Base-by-base conservation (phyloP, 1,140 invertebrate genomes). In the Pseudomyrmex concolor region DNA sequence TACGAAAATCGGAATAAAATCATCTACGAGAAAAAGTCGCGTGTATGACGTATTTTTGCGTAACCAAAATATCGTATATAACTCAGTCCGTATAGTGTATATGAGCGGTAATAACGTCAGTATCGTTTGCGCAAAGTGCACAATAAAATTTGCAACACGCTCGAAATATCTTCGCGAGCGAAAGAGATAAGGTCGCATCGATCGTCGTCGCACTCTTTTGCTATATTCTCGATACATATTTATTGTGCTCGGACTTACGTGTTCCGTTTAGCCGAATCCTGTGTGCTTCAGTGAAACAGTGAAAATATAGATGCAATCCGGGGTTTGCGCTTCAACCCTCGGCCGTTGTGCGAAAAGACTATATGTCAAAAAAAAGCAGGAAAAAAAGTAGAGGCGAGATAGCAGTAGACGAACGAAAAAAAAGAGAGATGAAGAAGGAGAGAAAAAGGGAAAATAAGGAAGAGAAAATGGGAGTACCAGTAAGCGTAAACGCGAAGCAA, bases 401-500 rank as follows among this genome's bases (percentile, higher is more conserved):
- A 64, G 17, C 3, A 7, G 13, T 12, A 2, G n/a, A 45, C 45
- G 43, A 1, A 3, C 13, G 50, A 22, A 10, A 22, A 2, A n/a
- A 34, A 3, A n/a, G 12, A 59, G 12, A 70, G 66, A 34, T 5
- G 9, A 9, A 78, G 19, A n/a, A 19, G 12, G 17, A 54, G 9
- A 50, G 10, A 54, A 13, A 25, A 13, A 13, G n/a, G 12, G 17
- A 50, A 17, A 50, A 12, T n/a, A 17, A n/a, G 13, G 17, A 17
- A 64, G 77, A 59, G 57, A 22, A 57, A 76, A 82, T 51, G 59
- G 59, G 60, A 80, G 55, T 25, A 86, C 70, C 71, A 34, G 63
- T 67, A 78, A 84, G 60, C 73, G 71, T 60, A 7, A 34, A 25
- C 19, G 45, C 12, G 12, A 63, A 72, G 50, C 34, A 67, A 74